Base-by-base conservation (phyloP, 2,888 invertebrate species). In the Alsophila aescularia region DNA sequence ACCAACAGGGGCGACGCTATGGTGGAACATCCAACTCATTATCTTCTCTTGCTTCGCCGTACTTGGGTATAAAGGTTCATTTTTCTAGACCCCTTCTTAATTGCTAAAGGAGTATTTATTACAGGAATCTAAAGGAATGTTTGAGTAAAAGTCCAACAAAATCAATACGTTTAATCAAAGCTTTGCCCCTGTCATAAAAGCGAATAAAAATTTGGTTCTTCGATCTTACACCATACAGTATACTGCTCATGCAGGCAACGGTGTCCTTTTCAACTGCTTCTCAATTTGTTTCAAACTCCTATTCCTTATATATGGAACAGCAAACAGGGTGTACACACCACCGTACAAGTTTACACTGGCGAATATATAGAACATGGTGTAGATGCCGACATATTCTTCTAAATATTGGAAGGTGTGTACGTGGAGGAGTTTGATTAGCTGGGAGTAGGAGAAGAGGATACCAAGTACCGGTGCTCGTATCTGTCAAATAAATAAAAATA, bases 281-380 rank as follows among this genome's bases (percentile, higher is more conserved):
- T 90, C 89, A 14, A 90, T 83, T 35, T 85, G 81, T 61, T 62
- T 80, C 0, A 81, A 70, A 44, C 58, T 81, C 44, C 75, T 84
- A 13, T 72, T 67, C 12, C 70, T 84, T 7, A 85, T 66, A 3
- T 73, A 66, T 0, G 90, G 90, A 5, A 87, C 52, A 0, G 65
- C 73, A 2, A 84, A 83, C 2, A 87, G 41, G 0, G 79, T 62
- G 70, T 88, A 90, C 58, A 89, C 83, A 0, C 78, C 83, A 0
- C 82, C 87, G 51, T 77, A 81, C 34, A 90, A 55, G 72, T 87
- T 89, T 14, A 89, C 59, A 51, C 78, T 57, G 0, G 87, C 79
- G 48, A 85, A 90, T 60, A 89, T 71, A 57, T 87, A 89, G 40
- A 87, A 75, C 7, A 83, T 57, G 0, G 82, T 79, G 56, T 87